phyloP scores from a whole-genome alignment of 2,113 vertebrate species.

The Lanius ludovicianus region DNA sequence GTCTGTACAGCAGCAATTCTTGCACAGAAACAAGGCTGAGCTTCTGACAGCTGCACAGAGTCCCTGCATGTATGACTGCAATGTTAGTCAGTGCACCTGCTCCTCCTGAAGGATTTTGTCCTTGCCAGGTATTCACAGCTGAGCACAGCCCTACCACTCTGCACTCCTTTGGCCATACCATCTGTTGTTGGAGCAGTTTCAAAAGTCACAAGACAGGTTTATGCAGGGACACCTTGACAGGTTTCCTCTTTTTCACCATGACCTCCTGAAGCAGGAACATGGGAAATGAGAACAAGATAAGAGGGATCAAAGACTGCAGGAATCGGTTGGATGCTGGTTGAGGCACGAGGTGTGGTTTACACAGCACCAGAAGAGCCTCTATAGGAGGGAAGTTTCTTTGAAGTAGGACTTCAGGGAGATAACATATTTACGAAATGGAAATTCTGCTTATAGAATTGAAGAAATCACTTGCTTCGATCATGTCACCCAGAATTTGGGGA shows the following conservation, averaged over 20 bases:
- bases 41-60: neutral
- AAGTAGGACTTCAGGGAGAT: neutral
- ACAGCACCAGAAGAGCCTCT: neutral
- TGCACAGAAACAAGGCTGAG: neutral
- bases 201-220: neutral
- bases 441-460: neutral
- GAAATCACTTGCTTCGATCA: neutral
- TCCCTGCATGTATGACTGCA: accelerated
- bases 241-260: neutral
- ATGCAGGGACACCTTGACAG: neutral
- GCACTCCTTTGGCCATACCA: neutral
- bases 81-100: neutral
- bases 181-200: neutral
- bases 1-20: neutral
- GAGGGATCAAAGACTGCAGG: neutral
- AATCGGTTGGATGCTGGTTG: neutral
- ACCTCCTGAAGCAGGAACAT: neutral
- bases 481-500: accelerated
- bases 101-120: neutral
- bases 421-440: neutral
- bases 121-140: neutral
- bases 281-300: neutral
- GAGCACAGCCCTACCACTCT: neutral
- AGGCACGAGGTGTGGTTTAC: neutral
- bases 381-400: neutral